Base-by-base conservation (phyloP, 2,888 invertebrate species). In the Autographa pulchrina region DNA sequence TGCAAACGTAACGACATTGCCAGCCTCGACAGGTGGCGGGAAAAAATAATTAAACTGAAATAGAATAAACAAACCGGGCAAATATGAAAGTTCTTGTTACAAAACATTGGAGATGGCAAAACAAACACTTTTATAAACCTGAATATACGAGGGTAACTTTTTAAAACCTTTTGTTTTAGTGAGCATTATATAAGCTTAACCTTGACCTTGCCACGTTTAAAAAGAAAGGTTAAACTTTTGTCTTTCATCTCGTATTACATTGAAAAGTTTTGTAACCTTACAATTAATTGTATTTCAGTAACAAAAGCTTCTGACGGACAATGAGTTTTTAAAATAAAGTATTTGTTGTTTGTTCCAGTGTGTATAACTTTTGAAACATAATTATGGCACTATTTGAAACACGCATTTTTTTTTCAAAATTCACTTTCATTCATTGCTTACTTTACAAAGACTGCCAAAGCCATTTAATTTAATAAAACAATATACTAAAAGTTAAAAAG, bases 1-100 rank as follows among this genome's bases (percentile, higher is more conserved):
- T 11, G 62, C 32, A 67, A 71, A 70, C 62, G 48, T 52, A 67
- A 62, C 20, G 59, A 77, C 41, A 67, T 59, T 35, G 48, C 62
- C 25, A 52, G 43, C 61, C 48, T 48, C 77, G 38, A 18, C 16
- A 38, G 48, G 16, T 41, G 43, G n/a, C 54, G 31, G 25, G 16
- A 25, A 79, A 70, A 75, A 65, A 54, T 6, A 52, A 60, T 32
- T 20, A 43, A 70, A 16, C 31, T 59, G 32, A n/a, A 59, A 59
- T 14, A n/a, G 31, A 31, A 11, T 31, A 16, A 58, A 25, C 31
- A 14, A 25, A 58, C 32, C 16, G 14, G 7, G 32, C 59, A 16
- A 32, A 32, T 59, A n/a, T 32, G 7, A 32, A 56, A 56, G 54
- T 56, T 56, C 54, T 56, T 20, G 54, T 56, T 56, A 25, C 54